Evolutionary conservation across 2,797 vertebrate species (phyloP).

Genomic region (Clarias platycephalus): DNA sequence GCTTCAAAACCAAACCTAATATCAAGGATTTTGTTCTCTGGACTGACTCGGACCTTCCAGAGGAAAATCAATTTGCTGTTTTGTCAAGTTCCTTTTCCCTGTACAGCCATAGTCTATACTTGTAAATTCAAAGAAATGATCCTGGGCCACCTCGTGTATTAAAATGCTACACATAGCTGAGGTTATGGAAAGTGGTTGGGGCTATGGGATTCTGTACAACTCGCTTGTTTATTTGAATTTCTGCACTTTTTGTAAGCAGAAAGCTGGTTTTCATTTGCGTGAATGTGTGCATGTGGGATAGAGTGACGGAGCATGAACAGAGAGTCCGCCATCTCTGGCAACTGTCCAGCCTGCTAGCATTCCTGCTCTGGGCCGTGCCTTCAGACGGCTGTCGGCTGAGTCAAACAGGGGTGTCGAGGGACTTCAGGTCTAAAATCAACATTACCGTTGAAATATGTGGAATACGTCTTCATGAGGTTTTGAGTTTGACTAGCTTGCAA

Average conservation of each 20-base stretch:
- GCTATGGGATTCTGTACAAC: background rate
- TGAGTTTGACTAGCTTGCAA: slow-evolving; percentile 5
- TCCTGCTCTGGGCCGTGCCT: slow-evolving; percentile 52
- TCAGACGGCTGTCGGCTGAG: slow-evolving; percentile 44
- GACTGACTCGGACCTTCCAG: background rate
- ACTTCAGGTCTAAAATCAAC: slow-evolving; percentile 12
- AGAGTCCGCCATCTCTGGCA: slow-evolving; percentile 49
- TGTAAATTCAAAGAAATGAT: background rate
- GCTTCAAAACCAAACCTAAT: background rate
- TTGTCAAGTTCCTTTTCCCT: too few relatives aligned
- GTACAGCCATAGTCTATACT: background rate
- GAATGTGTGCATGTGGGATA: slow-evolving; percentile 45
- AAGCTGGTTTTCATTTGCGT: slow-evolving; percentile 35
- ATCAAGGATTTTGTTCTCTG: background rate
- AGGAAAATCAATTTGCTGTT: background rate
- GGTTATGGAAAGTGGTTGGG: background rate
- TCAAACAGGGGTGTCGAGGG: slow-evolving; percentile 17
- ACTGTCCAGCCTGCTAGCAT: slow-evolving; percentile 49
- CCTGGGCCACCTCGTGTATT: background rate
- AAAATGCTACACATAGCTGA: background rate
- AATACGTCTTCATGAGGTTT: slow-evolving; percentile 5
- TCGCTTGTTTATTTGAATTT: background rate
- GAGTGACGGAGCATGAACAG: slow-evolving; percentile 48
- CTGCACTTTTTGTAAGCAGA: slow-evolving; percentile 33
- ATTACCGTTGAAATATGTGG: slow-evolving; percentile 6